A percentile compares a stretch with the other conserved stretches of the same genome.
Evolutionary conservation across 2,888 invertebrate species (phyloP).

Genomic region (Diplolepis rosae): DNA sequence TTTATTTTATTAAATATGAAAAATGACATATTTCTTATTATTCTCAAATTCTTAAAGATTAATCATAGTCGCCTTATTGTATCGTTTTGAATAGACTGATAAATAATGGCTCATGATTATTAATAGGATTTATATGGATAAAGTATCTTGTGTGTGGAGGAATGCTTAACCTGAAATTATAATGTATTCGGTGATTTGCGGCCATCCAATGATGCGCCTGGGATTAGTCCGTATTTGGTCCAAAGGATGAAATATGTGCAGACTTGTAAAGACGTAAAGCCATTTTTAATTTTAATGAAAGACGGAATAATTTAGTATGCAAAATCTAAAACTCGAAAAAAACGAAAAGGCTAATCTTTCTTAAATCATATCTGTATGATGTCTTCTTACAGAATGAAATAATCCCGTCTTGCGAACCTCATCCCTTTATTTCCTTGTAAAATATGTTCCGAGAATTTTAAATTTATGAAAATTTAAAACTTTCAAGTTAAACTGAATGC

Average conservation of each 20-base stretch:
- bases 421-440: not conserved
- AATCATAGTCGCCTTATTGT: slow-evolving; percentile 19
- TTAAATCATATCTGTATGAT: not conserved
- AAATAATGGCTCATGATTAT: slow-evolving; percentile 31
- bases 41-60: slow-evolving; percentile 13
- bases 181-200: slow-evolving; percentile 23
- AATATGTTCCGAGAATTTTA: not conserved
- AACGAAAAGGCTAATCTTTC: slow-evolving; percentile 20
- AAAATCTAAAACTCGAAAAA: not conserved
- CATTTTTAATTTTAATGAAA: slow-evolving; percentile 24
- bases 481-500: no score
- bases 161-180: slow-evolving; percentile 16
- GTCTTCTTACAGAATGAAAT: slow-evolving; percentile 18
- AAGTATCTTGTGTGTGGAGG: not conserved
- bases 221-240: slow-evolving; percentile 21
- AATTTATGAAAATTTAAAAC: not conserved
- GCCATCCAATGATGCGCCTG: slow-evolving; percentile 5
- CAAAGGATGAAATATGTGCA: slow-evolving; percentile 15
- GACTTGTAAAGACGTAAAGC: not conserved
- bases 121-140: slow-evolving; percentile 14
- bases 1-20: no score
- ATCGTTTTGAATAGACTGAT: slow-evolving; percentile 17
- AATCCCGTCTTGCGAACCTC: not conserved
- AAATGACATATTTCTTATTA: no score
- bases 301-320: slow-evolving; percentile 21